These are phyloP conservation scores for Mellilla xanthometata DNA, from an alignment of 2,888 invertebrate species.

Conservation along the genomic window DNA sequence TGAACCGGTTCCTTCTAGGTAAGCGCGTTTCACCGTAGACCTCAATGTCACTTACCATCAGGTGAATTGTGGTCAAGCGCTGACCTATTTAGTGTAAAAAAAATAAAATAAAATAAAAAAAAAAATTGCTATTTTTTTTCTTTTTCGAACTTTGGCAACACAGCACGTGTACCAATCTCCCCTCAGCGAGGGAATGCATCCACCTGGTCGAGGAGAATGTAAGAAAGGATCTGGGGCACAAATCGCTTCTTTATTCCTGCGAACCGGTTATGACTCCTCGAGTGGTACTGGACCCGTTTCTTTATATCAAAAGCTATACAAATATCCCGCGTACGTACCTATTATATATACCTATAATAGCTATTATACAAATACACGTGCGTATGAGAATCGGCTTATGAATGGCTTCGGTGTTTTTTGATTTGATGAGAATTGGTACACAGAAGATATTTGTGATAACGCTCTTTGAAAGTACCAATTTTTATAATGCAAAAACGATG, in stretches of 20 bases:
- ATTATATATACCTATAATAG: neutral
- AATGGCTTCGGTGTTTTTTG: slow-evolving; percentile 42
- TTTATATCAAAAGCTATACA: neutral
- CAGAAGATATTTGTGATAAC: slow-evolving; percentile 12
- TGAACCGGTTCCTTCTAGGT: no score
- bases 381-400: slow-evolving; percentile 54
- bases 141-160: no score
- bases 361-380: slow-evolving; percentile 63
- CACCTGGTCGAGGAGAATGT: slow-evolving; percentile 59
- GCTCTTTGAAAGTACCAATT: neutral
- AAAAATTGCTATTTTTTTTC: no score
- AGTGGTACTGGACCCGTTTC: neutral
- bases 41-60: no score
- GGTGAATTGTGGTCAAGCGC: no score
- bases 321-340: no score
- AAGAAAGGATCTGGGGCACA: slow-evolving; percentile 75
- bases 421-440: slow-evolving; percentile 23
- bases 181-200: slow-evolving; percentile 57
- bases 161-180: slow-evolving; percentile 31
- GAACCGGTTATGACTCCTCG: slow-evolving; percentile 36
- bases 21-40: no score
- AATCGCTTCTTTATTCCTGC: slow-evolving; percentile 57
- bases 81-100: no score
- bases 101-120: no score
- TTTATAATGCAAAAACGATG: no score